These are phyloP conservation scores for Otolemur garnettii DNA, from an alignment of 2,113 vertebrate species.

Conservation along the genomic window DNA sequence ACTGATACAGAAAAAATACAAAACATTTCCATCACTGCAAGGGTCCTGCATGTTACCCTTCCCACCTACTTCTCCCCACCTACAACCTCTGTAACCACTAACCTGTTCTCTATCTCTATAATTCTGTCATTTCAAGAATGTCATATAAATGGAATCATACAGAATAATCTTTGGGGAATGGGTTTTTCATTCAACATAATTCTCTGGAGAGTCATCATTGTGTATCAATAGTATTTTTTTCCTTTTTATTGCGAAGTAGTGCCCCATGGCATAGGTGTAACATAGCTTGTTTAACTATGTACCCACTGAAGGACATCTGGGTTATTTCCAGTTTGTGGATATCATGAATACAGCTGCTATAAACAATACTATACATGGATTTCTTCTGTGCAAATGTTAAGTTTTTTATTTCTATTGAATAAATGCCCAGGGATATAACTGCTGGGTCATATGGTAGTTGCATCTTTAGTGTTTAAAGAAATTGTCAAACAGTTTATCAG, in stretches of 20 bases:
- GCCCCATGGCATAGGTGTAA: background rate
- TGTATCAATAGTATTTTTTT: background rate
- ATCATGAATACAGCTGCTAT: slow-evolving; percentile 12
- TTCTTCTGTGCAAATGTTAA: background rate
- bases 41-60: background rate
- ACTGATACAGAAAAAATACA: background rate
- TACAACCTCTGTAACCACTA: background rate
- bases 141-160: background rate
- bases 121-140: slow-evolving; percentile 38
- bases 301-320: background rate
- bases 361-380: background rate
- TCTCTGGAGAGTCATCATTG: background rate
- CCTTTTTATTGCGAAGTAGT: background rate
- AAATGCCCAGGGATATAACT: background rate
- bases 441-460: background rate
- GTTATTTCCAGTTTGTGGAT: background rate
- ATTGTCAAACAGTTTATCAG: background rate
- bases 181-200: background rate
- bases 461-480: background rate
- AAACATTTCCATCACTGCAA: background rate
- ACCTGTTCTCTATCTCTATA: background rate
- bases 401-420: slow-evolving; percentile 50
- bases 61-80: background rate
- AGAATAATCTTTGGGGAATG: background rate
- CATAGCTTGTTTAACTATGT: background rate